Percentiles rank a stretch among this genome's conserved stretches.
Evolutionary conservation across 2,888 invertebrate species (phyloP).

Genomic region (Phragmatobia fuliginosa): DNA sequence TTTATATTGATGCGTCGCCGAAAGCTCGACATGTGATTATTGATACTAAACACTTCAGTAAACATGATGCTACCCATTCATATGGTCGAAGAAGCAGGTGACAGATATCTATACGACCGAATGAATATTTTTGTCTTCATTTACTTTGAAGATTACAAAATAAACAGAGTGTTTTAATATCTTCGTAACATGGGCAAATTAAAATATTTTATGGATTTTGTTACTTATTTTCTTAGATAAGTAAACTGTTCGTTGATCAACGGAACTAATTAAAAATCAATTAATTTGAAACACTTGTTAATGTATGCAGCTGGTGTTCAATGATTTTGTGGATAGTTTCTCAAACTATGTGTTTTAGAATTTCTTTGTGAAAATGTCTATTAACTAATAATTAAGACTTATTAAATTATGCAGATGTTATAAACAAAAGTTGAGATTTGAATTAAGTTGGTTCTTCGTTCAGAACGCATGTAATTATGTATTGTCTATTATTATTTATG

Average conservation of each 20-base stretch:
- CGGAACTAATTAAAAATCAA: not conserved
- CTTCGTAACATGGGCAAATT: not conserved
- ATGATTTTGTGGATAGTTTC: not conserved
- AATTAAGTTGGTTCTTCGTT: too few species aligned
- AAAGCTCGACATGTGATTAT: slow-evolving; percentile 43
- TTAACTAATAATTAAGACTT: too few species aligned
- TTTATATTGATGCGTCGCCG: slow-evolving; percentile 20
- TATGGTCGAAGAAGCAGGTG: slow-evolving; percentile 29
- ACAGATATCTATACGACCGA: slow-evolving; percentile 29
- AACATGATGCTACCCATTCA: slow-evolving; percentile 38
- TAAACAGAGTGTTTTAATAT: not conserved
- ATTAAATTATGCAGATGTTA: too few species aligned
- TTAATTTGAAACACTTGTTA: not conserved
- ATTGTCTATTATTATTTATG: too few species aligned
- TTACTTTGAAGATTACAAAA: not conserved
- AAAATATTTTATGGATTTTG: not conserved
- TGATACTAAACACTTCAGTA: slow-evolving; percentile 43
- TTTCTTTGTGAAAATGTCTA: too few species aligned
- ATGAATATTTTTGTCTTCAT: not conserved
- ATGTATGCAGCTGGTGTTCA: not conserved
- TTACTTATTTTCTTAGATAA: not conserved
- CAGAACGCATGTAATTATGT: too few species aligned
- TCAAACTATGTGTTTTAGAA: too few species aligned
- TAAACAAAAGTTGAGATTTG: too few species aligned
- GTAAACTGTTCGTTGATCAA: not conserved